phyloP scores from a whole-genome alignment of 2,888 invertebrate genomes.

The Pristionchus arcanus region DNA sequence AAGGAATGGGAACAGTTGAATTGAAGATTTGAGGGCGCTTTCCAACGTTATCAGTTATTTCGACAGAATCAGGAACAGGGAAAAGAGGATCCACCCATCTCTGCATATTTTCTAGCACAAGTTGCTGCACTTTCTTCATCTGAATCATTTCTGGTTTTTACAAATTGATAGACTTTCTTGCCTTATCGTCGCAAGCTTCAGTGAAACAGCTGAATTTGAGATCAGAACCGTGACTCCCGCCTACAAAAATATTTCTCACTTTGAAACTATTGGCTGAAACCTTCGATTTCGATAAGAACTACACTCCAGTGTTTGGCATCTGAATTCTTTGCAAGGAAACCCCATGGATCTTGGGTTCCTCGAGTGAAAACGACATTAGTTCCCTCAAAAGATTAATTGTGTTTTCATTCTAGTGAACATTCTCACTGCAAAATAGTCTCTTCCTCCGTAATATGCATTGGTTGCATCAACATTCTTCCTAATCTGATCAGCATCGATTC shows the following conservation, averaged over 20 bases:
- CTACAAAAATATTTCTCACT: not conserved
- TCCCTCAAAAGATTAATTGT: slow-evolving; percentile 56
- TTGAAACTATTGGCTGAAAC: not conserved
- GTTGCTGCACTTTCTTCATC: slow-evolving; percentile 59
- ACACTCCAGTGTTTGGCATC: slow-evolving; percentile 36
- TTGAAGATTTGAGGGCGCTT: not conserved
- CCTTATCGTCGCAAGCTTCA: not conserved
- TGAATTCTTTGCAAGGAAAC: slow-evolving; percentile 15
- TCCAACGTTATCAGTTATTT: slow-evolving; percentile 50
- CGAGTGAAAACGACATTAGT: slow-evolving; percentile 53
- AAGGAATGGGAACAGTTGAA: not conserved
- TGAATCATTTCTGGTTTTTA: not conserved
- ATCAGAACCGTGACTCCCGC: not conserved
- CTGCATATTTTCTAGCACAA: slow-evolving; percentile 62
- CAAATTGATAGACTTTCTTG: not conserved
- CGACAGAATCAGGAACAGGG: slow-evolving; percentile 31
- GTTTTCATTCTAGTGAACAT: not conserved
- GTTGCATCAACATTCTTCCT: slow-evolving; percentile 40
- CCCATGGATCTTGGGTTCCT: slow-evolving; percentile 53
- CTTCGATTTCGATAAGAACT: slow-evolving; percentile 6
- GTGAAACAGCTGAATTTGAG: not conserved
- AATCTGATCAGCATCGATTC: slow-evolving; percentile 7
- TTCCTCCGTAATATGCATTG: slow-evolving; percentile 39
- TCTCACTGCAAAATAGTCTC: slow-evolving; percentile 17
- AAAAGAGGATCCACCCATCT: slow-evolving; percentile 62